Evolutionary conservation across 2,113 vertebrate species (phyloP), one percentile per base, ranked within the genome.

Genomic region (Procapra przewalskii): DNA sequence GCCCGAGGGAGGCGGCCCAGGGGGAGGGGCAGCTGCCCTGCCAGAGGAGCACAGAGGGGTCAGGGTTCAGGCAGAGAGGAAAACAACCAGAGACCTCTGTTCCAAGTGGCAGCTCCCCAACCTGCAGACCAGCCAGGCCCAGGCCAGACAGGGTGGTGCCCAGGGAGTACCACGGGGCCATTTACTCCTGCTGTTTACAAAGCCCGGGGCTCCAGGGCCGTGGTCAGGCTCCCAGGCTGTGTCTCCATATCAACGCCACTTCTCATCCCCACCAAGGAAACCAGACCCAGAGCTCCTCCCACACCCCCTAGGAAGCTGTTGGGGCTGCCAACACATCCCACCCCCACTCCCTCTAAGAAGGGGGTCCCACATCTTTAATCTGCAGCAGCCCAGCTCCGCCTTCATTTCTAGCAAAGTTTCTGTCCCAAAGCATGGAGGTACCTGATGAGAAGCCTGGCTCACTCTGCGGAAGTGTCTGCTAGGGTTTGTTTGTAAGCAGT

Each of bases 1-100:
- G 15, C 13, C 2, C 0, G 16, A 31, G 52, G 25, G 67, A 29
- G 52, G 45, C 5, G 13, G 57, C 80, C 43, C 23, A 7, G 7
- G 31, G 40, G 80, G 14, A 71, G 59, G 57, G 54, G 17, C 0
- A 0, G 8, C 1, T 15, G 25, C 2, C 4, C 3, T 15, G 43
- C 87, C 16, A 71, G 19, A 71, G 67, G 11, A 14, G 85, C 84
- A 55, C 15, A 57, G 27, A 50, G 27, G 90, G 90, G 23, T 27
- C 79, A 88, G 92, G 16, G 93, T 40, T 82, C 59, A 57, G 27
- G 79, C n/a, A 60, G 15, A 67, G 25, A 95, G 59, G 27, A 89
- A 71, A 57, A 95, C 50, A 64, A 50, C 31, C 83, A 77, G 16
- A 33, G 45, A 88, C 33, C 33, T 91, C 52, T 67, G 57, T 67